Evolutionary conservation across 2,888 invertebrate genomes (phyloP).

Genomic region (Meliscaeva auricollis): DNA sequence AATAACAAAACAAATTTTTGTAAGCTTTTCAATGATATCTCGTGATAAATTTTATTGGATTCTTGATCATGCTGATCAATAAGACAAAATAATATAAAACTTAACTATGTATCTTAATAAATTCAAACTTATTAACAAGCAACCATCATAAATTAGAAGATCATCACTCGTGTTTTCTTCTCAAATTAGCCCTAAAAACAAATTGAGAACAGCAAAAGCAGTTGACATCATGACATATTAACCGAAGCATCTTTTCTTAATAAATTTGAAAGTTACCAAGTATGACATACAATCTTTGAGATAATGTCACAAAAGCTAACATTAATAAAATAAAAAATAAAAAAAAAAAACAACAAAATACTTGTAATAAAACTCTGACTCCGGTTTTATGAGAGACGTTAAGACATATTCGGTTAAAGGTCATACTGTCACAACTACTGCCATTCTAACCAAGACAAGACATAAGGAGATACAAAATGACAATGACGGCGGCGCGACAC

Average conservation of each 20-base stretch:
- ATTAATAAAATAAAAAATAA: constrained; percentile 3
- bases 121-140: too few relatives aligned
- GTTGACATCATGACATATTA: constrained; percentile 31
- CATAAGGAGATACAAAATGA: constrained; percentile 2
- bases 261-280: neutral
- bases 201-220: neutral
- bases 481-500: neutral
- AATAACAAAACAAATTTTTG: too few relatives aligned
- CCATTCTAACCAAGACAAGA: neutral
- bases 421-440: constrained; percentile 33
- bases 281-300: neutral
- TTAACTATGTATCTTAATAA: too few relatives aligned
- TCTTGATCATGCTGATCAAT: too few relatives aligned
- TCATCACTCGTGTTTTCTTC: neutral
- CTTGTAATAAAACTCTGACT: constrained; percentile 8
- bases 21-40: too few relatives aligned
- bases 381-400: constrained; percentile 16
- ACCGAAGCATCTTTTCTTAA: neutral
- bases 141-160: too few relatives aligned
- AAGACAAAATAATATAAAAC: too few relatives aligned
- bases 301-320: constrained; percentile 30
- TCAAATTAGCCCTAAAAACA: neutral
- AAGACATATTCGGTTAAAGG: constrained; percentile 25
- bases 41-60: too few relatives aligned
- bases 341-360: neutral